A percentile compares a stretch with the other conserved stretches of the same genome.
These are phyloP conservation scores for Rhopalosiphum nymphaeae DNA, from an alignment of 2,888 invertebrate genomes.

Conservation along the genomic window DNA sequence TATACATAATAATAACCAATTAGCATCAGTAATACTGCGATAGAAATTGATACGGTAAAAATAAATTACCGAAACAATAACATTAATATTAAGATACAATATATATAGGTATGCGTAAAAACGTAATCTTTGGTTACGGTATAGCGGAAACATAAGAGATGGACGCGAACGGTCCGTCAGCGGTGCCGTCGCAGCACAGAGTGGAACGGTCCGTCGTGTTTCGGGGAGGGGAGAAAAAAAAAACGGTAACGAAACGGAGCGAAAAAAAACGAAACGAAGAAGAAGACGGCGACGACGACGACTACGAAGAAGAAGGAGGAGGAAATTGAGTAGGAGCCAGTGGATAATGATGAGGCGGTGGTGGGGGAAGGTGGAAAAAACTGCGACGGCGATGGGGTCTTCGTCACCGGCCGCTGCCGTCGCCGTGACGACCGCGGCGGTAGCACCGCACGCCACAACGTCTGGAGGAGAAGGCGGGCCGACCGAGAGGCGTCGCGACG, in stretches of 20 bases:
- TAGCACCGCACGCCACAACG: constrained; percentile 15
- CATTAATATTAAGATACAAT: not conserved
- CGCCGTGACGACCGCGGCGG: constrained; percentile 60
- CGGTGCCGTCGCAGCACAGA: not conserved
- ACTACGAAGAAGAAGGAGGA: not conserved
- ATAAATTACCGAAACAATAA: not conserved
- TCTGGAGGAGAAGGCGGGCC: constrained; percentile 39
- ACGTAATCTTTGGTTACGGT: not conserved
- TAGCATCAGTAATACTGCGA: not conserved
- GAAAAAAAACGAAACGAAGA: constrained; percentile 26
- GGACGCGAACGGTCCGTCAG: not conserved
- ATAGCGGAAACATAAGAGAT: not conserved
- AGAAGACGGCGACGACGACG: not conserved
- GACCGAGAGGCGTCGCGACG: constrained; percentile 42
- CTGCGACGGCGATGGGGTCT: constrained; percentile 41
- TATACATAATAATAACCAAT: not conserved
- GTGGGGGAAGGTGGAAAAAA: not conserved
- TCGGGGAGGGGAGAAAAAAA: not conserved
- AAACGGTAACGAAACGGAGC: constrained; percentile 14
- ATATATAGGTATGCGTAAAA: not conserved
- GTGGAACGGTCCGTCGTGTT: not conserved
- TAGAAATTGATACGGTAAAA: not conserved
- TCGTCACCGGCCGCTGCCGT: constrained; percentile 45
- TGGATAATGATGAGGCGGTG: not conserved
- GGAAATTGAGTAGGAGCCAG: not conserved